phyloP scores from a whole-genome alignment of 2,113 vertebrate genomes.

The Leptocoma aspasia region DNA sequence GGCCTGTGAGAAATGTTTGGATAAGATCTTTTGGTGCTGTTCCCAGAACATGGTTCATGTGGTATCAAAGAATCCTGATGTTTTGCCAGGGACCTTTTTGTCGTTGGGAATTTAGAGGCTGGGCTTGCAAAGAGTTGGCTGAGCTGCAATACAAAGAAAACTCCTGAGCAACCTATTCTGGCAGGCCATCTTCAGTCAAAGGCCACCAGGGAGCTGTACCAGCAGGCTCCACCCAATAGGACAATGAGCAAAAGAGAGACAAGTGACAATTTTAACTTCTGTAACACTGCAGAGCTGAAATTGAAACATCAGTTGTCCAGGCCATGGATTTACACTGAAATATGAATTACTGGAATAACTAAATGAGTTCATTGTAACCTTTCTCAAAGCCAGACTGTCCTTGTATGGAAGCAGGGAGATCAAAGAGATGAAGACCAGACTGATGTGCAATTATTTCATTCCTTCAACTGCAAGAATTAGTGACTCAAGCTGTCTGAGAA shows the following conservation, averaged over 20 bases:
- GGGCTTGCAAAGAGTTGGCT: constrained; percentile 68
- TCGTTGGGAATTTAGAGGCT: constrained; percentile 72
- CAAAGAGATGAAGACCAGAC: neutral
- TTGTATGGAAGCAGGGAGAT: neutral
- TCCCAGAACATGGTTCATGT: constrained; percentile 45
- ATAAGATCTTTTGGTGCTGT: constrained; percentile 53
- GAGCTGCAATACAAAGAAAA: constrained; percentile 56
- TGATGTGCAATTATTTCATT: neutral
- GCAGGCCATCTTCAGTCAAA: neutral
- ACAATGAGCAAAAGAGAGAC: neutral
- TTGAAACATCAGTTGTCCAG: neutral
- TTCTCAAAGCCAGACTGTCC: neutral
- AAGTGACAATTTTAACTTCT: neutral
- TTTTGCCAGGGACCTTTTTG: constrained; percentile 72
- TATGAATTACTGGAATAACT: neutral
- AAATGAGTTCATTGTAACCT: neutral
- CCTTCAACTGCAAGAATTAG: neutral
- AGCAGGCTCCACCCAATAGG: neutral
- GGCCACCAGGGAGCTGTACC: neutral
- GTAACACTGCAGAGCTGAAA: neutral
- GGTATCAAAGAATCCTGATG: constrained; percentile 33
- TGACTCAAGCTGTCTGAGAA: neutral
- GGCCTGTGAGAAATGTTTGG: constrained; percentile 36
- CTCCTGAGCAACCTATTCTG: constrained; percentile 4
- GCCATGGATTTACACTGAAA: neutral